Evolutionary conservation across 2,888 invertebrate species (phyloP).

Genomic region (Ashinkailepas kermadecensis): DNA sequence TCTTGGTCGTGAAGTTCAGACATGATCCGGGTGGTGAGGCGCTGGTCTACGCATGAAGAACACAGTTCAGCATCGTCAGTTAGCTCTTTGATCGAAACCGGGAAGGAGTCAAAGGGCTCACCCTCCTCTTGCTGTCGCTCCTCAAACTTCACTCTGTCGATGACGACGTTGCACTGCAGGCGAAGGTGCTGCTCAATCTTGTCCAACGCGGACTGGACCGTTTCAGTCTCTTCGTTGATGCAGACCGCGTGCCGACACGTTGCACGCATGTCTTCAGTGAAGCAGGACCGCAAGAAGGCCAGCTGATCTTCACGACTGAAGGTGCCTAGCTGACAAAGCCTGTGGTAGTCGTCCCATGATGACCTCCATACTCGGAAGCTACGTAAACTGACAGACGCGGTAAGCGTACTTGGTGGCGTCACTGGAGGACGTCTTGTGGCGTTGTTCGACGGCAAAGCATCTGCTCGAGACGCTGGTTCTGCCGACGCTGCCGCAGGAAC

Average conservation of each 20-base stretch:
- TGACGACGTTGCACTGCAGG: too few relatives aligned
- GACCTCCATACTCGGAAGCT: too few relatives aligned
- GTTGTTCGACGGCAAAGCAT: neutral
- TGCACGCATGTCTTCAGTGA: too few relatives aligned
- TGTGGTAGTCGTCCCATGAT: neutral
- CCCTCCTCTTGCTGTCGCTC: neutral
- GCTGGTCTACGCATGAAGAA: neutral
- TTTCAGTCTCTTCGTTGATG: too few relatives aligned
- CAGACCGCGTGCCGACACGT: too few relatives aligned
- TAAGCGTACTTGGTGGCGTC: neutral
- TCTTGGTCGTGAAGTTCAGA: neutral
- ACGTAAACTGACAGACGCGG: neutral
- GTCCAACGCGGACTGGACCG: too few relatives aligned
- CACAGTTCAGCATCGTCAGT: conserved; percentile 1
- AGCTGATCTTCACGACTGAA: too few relatives aligned
- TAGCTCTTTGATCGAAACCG: neutral
- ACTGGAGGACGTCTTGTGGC: neutral
- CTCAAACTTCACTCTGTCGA: too few relatives aligned
- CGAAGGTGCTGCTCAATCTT: too few relatives aligned
- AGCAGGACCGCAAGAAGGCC: too few relatives aligned
- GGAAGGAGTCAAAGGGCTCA: neutral
- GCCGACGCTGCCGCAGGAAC: neutral
- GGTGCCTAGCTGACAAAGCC: neutral
- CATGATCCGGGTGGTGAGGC: neutral
- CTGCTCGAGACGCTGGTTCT: neutral